Percentiles rank a stretch among this genome's conserved stretches.
Evolutionary conservation across 2,113 vertebrate species (phyloP).

Genomic region (Platysteira castanea): DNA sequence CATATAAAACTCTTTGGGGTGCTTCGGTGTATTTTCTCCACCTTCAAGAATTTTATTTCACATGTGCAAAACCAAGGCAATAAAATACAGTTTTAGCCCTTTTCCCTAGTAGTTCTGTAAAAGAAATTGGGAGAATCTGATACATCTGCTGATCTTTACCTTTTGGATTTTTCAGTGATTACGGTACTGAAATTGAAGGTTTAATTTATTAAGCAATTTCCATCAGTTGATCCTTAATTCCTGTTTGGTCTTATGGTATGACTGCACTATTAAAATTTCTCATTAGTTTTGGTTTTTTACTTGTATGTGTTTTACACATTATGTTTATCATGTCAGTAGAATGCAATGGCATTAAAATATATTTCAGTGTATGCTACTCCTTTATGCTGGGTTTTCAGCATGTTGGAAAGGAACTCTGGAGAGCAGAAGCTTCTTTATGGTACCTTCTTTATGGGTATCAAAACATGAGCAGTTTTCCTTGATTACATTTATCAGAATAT

Average conservation of each 20-base stretch:
- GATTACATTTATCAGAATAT: not conserved
- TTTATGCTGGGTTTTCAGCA: not conserved
- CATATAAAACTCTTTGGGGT: conserved; percentile 29
- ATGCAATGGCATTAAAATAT: not conserved
- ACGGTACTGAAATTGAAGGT: not conserved
- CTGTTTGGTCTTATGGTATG: not conserved
- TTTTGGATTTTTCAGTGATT: not conserved
- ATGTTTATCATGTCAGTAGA: not conserved
- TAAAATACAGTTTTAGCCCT: not conserved
- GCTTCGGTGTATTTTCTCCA: not conserved
- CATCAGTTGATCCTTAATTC: not conserved
- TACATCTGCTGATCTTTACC: not conserved
- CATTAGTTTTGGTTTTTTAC: not conserved
- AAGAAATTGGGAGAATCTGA: not conserved
- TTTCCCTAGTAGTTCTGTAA: not conserved
- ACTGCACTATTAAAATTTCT: not conserved
- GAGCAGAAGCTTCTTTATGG: not conserved
- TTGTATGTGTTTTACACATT: not conserved
- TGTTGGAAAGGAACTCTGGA: not conserved
- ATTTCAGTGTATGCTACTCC: not conserved
- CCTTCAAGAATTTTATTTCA: conserved; percentile 1
- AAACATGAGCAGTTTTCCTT: not conserved
- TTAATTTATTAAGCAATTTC: not conserved
- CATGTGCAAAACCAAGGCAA: not conserved
- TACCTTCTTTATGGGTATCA: not conserved